Conservation (phyloP, 2,888 invertebrate genomes). For the Apodemia mormo region DNA sequence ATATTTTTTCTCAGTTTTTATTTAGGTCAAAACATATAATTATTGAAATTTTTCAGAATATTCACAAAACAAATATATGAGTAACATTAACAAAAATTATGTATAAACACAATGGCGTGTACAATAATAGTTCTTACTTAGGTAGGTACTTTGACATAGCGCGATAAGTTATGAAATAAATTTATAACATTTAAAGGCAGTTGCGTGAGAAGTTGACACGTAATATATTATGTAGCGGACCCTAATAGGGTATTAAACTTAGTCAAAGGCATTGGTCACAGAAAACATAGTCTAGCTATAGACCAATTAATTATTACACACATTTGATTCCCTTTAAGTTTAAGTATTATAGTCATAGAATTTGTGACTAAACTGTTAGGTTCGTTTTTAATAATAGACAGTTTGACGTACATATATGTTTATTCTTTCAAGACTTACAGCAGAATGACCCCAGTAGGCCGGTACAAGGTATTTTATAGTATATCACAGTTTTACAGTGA, state of each 20-base stretch:
- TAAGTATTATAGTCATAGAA: too few species aligned
- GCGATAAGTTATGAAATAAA: slow-evolving; percentile 13
- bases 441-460: too few species aligned
- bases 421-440: too few species aligned
- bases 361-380: too few species aligned
- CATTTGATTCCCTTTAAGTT: too few species aligned
- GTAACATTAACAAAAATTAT: background rate
- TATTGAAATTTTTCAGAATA: background rate
- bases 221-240: slow-evolving; percentile 6
- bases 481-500: too few species aligned
- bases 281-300: background rate
- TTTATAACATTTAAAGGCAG: slow-evolving; percentile 18
- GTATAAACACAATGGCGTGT: slow-evolving; percentile 5
- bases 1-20: too few species aligned
- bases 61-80: background rate
- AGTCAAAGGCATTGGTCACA: background rate
- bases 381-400: too few species aligned
- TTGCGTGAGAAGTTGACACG: slow-evolving; percentile 18
- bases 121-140: slow-evolving; percentile 2
- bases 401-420: too few species aligned
- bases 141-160: slow-evolving; percentile 2
- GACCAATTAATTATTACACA: background rate
- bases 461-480: too few species aligned
- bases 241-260: slow-evolving; percentile 1
- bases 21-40: too few species aligned